These are phyloP conservation scores for Norana najaformis DNA, from an alignment of 2,888 invertebrate genomes.

Conservation along the genomic window DNA sequence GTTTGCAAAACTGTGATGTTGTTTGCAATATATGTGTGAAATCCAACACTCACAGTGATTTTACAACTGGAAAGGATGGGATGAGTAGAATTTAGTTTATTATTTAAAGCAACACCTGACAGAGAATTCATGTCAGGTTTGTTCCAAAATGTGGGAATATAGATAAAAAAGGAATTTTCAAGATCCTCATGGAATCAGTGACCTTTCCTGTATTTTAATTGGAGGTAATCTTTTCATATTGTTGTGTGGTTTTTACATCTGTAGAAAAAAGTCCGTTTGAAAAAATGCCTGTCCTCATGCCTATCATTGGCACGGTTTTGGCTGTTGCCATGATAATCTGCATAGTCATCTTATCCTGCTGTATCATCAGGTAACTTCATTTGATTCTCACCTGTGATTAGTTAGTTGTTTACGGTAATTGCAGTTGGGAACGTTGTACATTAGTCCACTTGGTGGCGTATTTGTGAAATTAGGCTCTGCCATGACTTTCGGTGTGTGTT, in stretches of 20 bases:
- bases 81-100: too few species aligned
- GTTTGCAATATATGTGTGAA: too few species aligned
- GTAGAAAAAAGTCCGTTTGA: background rate
- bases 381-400: background rate
- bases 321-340: background rate
- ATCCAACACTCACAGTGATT: too few species aligned
- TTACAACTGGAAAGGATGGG: too few species aligned
- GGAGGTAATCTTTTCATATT: background rate
- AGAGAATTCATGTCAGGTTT: too few species aligned
- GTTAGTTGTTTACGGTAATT: background rate
- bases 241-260: background rate
- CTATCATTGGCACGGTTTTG: background rate
- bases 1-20: too few species aligned
- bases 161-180: too few species aligned
- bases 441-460: too few species aligned
- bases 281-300: background rate
- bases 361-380: background rate
- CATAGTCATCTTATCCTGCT: conserved; percentile 2
- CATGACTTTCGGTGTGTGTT: background rate
- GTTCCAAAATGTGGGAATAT: too few species aligned
- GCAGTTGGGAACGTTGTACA: background rate
- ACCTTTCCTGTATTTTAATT: background rate
- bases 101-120: too few species aligned
- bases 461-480: background rate
- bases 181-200: too few species aligned